A percentile compares a stretch with the other conserved stretches of the same genome.
These are phyloP conservation scores for Propsilocerus akamusi DNA, from an alignment of 1,140 invertebrate species.

Conservation along the genomic window DNA sequence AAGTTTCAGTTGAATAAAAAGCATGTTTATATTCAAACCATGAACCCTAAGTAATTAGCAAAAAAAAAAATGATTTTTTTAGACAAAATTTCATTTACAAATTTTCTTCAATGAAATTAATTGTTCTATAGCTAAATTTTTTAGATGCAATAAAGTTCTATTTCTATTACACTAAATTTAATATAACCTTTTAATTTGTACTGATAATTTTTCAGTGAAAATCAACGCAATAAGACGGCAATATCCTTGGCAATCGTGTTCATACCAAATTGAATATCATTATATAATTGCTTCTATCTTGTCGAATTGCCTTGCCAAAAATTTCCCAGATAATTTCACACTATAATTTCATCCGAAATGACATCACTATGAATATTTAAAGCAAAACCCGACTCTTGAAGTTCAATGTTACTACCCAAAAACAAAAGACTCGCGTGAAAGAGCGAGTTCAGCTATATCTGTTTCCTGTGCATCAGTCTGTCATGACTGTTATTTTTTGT, in stretches of 20 bases:
- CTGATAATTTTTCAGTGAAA: background rate
- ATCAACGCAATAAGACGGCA: too few relatives aligned
- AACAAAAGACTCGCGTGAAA: background rate
- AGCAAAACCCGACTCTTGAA: too few relatives aligned
- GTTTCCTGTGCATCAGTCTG: background rate
- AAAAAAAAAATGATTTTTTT: background rate
- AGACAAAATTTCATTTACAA: background rate
- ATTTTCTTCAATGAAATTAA: background rate
- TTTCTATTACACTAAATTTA: background rate
- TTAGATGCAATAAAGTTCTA: conserved; percentile 4
- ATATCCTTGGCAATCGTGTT: too few relatives aligned
- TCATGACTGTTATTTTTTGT: background rate
- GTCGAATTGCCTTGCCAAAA: too few relatives aligned
- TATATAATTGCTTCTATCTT: too few relatives aligned
- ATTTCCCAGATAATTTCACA: too few relatives aligned
- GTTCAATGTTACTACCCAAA: background rate
- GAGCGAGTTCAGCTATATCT: background rate
- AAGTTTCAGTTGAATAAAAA: too few relatives aligned
- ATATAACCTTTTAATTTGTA: background rate
- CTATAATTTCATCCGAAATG: background rate
- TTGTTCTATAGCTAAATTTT: conserved; percentile 4
- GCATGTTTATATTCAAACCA: too few relatives aligned
- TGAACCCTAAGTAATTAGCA: too few relatives aligned
- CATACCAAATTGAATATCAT: too few relatives aligned
- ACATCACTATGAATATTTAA: background rate